phyloP scores from a whole-genome alignment of 2,113 vertebrate species.

The Tamias sibiricus region DNA sequence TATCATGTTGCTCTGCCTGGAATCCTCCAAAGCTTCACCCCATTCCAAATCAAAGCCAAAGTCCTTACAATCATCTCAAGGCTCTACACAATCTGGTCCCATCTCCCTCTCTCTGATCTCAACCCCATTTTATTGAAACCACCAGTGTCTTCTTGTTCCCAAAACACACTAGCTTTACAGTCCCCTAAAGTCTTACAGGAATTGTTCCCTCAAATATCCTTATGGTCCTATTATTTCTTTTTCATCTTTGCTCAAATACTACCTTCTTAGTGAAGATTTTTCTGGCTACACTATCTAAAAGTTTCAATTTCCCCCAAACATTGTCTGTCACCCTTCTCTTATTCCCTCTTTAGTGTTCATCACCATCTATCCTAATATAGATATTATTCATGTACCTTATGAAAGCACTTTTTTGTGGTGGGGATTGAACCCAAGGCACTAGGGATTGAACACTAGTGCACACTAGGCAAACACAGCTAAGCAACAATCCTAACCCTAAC shows the following conservation, averaged over 20 bases:
- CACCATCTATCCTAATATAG: neutral
- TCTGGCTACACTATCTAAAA: neutral
- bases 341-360: neutral
- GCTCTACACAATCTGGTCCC: neutral
- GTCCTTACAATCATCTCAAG: neutral
- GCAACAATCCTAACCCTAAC: no score
- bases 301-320: neutral
- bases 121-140: neutral
- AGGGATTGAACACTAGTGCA: no score
- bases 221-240: neutral
- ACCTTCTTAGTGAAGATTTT: neutral
- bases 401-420: neutral
- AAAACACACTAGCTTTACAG: neutral
- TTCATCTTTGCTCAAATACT: neutral
- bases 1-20: neutral
- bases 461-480: no score
- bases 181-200: neutral
- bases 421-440: neutral
- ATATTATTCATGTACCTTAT: neutral
- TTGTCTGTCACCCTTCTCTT: neutral
- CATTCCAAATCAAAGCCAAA: neutral
- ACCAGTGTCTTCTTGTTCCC: neutral
- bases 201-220: neutral
- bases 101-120: neutral
- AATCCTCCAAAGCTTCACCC: neutral